Conservation (phyloP, 2,113 vertebrate species). For the Chrysemys picta region DNA sequence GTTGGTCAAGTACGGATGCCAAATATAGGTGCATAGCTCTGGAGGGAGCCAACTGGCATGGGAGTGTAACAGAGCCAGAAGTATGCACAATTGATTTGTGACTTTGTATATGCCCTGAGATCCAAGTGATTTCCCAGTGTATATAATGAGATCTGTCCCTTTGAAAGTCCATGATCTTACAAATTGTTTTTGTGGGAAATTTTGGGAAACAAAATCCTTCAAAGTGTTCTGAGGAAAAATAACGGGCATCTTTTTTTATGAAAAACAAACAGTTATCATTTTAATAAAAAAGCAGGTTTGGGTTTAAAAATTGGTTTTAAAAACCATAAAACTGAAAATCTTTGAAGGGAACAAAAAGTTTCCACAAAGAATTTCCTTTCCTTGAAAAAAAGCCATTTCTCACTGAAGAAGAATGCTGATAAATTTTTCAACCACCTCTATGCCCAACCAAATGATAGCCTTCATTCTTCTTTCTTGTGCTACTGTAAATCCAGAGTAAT, state of each 20-base stretch:
- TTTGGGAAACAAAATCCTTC: neutral
- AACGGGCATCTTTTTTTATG: neutral
- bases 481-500: neutral
- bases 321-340: neutral
- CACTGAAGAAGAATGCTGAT: neutral
- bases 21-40: neutral
- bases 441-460: neutral
- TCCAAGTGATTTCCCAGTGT: neutral
- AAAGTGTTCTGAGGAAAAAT: neutral
- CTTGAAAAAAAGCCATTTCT: neutral
- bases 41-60: neutral
- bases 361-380: neutral
- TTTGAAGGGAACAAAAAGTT: neutral
- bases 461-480: neutral
- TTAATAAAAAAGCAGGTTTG: neutral
- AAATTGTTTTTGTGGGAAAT: constrained; percentile 11
- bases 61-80: neutral
- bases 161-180: constrained; percentile 15
- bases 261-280: neutral
- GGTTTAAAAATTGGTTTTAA: neutral
- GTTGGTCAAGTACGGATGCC: neutral
- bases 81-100: neutral
- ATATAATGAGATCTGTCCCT: constrained; percentile 40
- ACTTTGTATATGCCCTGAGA: neutral
- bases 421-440: neutral